Evolutionary conservation across 2,888 invertebrate species (phyloP).

Genomic region (Syrista parreyssii): DNA sequence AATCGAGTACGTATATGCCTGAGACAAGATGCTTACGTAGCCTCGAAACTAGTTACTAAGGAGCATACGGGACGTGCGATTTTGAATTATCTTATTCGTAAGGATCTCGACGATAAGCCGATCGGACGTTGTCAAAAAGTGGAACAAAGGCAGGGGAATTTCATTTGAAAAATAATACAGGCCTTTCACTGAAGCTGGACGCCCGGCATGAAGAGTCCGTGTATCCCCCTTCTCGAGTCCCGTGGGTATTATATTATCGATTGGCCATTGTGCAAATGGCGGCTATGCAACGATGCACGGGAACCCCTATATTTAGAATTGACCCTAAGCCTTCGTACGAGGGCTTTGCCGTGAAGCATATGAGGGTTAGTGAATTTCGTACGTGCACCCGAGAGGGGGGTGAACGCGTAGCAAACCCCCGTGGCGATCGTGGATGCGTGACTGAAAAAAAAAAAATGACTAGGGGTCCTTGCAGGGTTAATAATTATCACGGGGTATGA

Average conservation of each 20-base stretch:
- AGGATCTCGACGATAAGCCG: not conserved
- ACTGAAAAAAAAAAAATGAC: not conserved
- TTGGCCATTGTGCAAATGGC: not conserved
- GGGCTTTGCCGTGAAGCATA: not conserved
- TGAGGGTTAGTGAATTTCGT: not conserved
- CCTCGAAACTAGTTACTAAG: not conserved
- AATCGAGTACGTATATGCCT: not conserved
- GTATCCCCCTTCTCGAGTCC: not conserved
- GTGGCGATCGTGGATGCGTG: not conserved
- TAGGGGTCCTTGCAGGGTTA: not conserved
- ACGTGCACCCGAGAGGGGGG: not conserved
- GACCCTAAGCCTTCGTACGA: not conserved
- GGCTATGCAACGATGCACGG: not conserved
- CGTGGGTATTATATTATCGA: not conserved
- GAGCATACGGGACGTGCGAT: not conserved
- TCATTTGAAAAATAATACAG: not conserved
- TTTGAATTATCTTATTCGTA: not conserved
- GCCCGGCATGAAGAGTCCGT: not conserved
- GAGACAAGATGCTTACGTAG: not conserved
- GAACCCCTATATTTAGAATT: not conserved
- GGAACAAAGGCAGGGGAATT: not conserved
- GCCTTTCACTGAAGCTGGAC: not conserved
- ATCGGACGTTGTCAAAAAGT: not conserved
- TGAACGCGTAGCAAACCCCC: not conserved
- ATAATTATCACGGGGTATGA: not conserved